These are phyloP conservation scores for Junonia oenone DNA, from an alignment of 2,888 invertebrate species.

Conservation along the genomic window DNA sequence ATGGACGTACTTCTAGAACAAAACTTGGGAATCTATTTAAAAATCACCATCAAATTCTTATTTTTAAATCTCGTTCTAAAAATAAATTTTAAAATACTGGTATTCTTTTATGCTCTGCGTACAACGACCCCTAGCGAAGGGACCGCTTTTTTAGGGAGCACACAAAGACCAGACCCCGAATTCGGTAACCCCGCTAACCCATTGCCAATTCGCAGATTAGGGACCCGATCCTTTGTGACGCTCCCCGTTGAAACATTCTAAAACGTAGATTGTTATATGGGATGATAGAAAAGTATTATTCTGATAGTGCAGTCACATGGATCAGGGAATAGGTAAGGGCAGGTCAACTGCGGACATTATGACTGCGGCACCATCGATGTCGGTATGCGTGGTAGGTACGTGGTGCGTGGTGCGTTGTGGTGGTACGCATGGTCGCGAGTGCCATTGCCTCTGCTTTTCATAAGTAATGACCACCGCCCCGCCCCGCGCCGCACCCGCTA, in stretches of 20 bases:
- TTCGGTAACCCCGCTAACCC: conserved; percentile 54
- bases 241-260: conserved; percentile 3
- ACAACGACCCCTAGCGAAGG: conserved; percentile 31
- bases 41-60: too few species aligned
- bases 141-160: conserved; percentile 52
- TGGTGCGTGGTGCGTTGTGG: conserved; percentile 34
- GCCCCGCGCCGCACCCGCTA: conserved; percentile 79
- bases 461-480: conserved; percentile 67
- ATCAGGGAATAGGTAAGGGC: neutral
- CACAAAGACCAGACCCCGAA: conserved; percentile 60
- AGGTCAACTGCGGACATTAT: conserved; percentile 14
- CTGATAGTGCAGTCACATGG: neutral
- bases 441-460: conserved; percentile 68
- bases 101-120: neutral
- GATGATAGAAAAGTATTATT: neutral
- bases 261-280: neutral
- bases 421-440: conserved; percentile 28
- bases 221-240: conserved; percentile 33
- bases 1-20: conserved; percentile 2
- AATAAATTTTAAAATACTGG: neutral
- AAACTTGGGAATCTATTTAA: neutral
- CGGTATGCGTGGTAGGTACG: conserved; percentile 36
- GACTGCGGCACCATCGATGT: too few species aligned
- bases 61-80: neutral
- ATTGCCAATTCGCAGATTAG: conserved; percentile 58